These are phyloP conservation scores for Pogonocherus hispidulus DNA, from an alignment of 2,888 invertebrate species.

Conservation along the genomic window DNA sequence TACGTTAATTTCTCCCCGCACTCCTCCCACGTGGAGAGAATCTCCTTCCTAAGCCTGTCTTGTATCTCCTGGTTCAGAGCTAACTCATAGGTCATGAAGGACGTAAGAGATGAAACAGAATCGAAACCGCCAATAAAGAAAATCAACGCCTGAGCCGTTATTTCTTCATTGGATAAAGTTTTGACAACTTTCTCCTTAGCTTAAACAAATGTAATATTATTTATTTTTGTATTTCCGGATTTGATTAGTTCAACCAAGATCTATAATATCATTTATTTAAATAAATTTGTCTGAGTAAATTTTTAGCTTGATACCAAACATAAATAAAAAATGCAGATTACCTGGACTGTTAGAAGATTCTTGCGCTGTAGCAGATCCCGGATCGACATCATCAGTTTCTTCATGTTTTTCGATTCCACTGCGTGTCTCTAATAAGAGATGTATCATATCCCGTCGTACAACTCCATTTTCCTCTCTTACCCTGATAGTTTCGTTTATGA, in stretches of 20 bases:
- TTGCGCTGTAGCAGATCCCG: constrained; percentile 55
- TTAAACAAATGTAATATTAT: no score
- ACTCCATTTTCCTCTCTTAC: constrained; percentile 68
- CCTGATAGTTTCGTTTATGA: constrained; percentile 66
- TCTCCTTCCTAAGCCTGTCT: constrained; percentile 71
- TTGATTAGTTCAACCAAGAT: no score
- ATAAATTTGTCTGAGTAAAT: no score
- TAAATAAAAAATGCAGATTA: no score
- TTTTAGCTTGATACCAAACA: no score
- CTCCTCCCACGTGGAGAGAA: constrained; percentile 65
- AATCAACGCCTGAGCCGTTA: constrained; percentile 72
- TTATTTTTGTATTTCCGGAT: no score
- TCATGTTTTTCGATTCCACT: constrained; percentile 49
- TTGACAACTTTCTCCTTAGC: no score
- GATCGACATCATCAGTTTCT: constrained; percentile 42
- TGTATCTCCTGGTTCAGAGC: constrained; percentile 74
- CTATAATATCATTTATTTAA: no score
- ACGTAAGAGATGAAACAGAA: constrained; percentile 67
- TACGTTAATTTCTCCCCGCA: constrained; percentile 65
- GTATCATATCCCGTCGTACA: constrained; percentile 73
- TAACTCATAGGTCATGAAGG: constrained; percentile 72
- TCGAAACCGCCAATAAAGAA: constrained; percentile 72
- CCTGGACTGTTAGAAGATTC: constrained; percentile 23
- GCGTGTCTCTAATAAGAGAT: constrained; percentile 70
- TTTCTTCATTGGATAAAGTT: constrained; percentile 69